Evolutionary conservation across 2,797 vertebrate species (phyloP).

Genomic region (Rhinoraja longicauda): DNA sequence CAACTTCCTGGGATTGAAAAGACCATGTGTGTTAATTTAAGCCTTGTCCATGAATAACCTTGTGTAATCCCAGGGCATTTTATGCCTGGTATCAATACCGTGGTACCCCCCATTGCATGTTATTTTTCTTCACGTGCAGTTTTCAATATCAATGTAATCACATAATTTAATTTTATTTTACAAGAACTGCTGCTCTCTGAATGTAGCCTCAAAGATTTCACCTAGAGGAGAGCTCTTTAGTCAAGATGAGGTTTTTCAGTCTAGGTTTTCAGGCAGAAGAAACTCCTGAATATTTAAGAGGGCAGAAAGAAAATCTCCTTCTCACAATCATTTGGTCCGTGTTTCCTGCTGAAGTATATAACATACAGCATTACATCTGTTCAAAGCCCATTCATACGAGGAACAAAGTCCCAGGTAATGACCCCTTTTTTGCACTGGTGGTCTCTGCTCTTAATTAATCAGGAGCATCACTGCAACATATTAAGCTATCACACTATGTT

Average conservation of each 20-base stretch:
- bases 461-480: not conserved
- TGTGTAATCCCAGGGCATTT: not conserved
- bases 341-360: not conserved
- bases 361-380: not conserved
- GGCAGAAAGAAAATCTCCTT: not conserved
- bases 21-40: not conserved
- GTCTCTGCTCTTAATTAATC: not conserved
- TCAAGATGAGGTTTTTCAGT: not conserved
- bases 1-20: not conserved
- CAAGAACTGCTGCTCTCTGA: not conserved
- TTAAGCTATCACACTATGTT: not conserved
- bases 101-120: not conserved
- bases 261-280: too few relatives aligned
- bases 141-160: not conserved
- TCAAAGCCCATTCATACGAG: not conserved
- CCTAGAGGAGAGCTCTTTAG: not conserved
- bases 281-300: not conserved
- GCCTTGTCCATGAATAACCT: not conserved
- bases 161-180: not conserved
- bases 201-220: not conserved
- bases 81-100: not conserved
- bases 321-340: not conserved
- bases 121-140: not conserved
- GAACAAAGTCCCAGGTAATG: not conserved
- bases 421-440: not conserved